Conservation (phyloP, 2,888 invertebrate species). For the Nematopogon swammerdamellus region DNA sequence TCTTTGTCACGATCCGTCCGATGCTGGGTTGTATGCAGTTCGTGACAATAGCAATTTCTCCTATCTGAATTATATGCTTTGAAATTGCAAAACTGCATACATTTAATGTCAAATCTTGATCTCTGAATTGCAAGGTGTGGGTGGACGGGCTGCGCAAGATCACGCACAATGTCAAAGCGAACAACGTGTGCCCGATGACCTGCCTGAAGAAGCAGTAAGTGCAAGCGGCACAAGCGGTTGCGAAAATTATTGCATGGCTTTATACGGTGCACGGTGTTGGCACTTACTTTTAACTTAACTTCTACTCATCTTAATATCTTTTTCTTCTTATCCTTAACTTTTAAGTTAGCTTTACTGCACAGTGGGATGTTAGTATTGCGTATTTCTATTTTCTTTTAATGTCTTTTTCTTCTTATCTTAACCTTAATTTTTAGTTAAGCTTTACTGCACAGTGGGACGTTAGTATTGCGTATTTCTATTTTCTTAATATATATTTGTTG, state of each 20-base stretch:
- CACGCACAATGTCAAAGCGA: conserved; percentile 98
- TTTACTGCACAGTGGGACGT: not conserved
- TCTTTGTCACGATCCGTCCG: too few relatives aligned
- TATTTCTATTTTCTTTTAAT: conserved; percentile 1
- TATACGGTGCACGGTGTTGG: not conserved
- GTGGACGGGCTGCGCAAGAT: conserved; percentile 90
- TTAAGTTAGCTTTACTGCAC: not conserved
- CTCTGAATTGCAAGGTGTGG: conserved; percentile 78
- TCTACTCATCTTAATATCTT: not conserved
- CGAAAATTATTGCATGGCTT: conserved; percentile 9
- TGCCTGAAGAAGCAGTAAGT: conserved; percentile 99
- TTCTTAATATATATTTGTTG: not conserved
- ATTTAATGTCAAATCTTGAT: too few relatives aligned
- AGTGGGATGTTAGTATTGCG: not conserved
- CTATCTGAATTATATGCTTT: too few relatives aligned
- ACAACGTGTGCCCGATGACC: conserved; percentile 98
- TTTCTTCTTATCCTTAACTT: too few relatives aligned
- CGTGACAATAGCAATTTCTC: too few relatives aligned
- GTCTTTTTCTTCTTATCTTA: too few relatives aligned
- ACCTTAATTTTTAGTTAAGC: too few relatives aligned
- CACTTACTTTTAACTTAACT: not conserved
- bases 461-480: not conserved
- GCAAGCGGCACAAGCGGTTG: conserved; percentile 5
- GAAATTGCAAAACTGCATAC: too few relatives aligned
- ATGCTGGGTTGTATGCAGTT: too few relatives aligned